Percentiles rank a stretch among this genome's conserved stretches.
Conservation (phyloP, 1,140 invertebrate species). For the Lepidurus couesii region DNA sequence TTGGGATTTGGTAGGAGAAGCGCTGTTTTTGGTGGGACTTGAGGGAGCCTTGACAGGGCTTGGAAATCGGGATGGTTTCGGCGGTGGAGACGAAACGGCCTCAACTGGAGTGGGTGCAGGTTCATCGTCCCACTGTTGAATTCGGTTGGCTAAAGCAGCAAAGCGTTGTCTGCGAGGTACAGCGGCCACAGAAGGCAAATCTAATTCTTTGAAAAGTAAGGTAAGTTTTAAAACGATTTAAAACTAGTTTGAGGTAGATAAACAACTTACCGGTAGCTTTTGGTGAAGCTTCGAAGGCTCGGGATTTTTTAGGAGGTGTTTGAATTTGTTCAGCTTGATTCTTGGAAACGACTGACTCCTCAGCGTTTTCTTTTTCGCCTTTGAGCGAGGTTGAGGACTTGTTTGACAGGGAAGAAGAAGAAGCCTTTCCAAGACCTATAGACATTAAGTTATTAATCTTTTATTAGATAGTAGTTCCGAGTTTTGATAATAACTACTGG, state of each 20-base stretch:
- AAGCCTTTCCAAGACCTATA: neutral
- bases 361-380: neutral
- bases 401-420: neutral
- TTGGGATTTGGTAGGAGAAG: conserved; percentile 13
- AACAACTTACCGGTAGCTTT: neutral
- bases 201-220: neutral
- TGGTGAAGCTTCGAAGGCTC: neutral
- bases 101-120: neutral
- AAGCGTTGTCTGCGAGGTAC: conserved; percentile 6
- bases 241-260: neutral
- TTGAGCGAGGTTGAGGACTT: neutral
- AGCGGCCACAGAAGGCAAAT: neutral
- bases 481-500: no score
- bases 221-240: neutral
- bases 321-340: neutral
- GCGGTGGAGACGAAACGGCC: conserved; percentile 22
- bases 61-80: conserved; percentile 10
- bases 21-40: neutral
- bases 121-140: conserved; percentile 32
- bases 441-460: no score
- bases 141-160: conserved; percentile 26
- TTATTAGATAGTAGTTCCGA: no score
- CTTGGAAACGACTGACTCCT: neutral
- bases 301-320: neutral
- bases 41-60: neutral